phyloP scores from a whole-genome alignment of 2,113 vertebrate species.

The Emydura subglobosa region DNA sequence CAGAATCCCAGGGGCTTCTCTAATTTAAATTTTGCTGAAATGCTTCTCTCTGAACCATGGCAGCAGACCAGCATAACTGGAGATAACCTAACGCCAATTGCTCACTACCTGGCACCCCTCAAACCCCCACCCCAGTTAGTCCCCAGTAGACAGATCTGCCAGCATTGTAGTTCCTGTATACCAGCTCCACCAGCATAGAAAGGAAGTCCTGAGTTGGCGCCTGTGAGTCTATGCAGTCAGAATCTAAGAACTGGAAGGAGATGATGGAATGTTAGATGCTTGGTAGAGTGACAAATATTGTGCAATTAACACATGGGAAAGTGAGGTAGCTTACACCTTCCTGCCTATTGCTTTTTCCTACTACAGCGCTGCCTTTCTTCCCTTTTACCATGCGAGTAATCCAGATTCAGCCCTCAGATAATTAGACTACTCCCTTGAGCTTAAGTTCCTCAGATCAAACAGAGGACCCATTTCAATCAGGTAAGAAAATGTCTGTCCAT shows the following conservation, averaged over 20 bases:
- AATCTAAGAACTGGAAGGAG: neutral
- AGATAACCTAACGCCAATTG: neutral
- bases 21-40: neutral
- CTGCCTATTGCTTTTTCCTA: neutral
- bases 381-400: neutral
- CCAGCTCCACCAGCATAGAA: neutral
- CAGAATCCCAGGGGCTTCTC: neutral
- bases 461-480: neutral
- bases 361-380: neutral
- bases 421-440: neutral
- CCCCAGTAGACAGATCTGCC: neutral
- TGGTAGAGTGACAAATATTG: neutral
- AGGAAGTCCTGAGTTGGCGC: neutral
- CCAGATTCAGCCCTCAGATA: neutral
- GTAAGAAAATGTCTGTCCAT: neutral
- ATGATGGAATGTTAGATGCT: accelerated
- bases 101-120: neutral
- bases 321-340: neutral
- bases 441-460: neutral
- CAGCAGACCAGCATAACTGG: neutral
- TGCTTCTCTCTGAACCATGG: neutral
- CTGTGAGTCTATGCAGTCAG: neutral
- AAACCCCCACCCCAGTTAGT: neutral
- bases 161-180: neutral
- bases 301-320: neutral